Base-by-base conservation (phyloP, 2,113 vertebrate species). In the Columbina picui region DNA sequence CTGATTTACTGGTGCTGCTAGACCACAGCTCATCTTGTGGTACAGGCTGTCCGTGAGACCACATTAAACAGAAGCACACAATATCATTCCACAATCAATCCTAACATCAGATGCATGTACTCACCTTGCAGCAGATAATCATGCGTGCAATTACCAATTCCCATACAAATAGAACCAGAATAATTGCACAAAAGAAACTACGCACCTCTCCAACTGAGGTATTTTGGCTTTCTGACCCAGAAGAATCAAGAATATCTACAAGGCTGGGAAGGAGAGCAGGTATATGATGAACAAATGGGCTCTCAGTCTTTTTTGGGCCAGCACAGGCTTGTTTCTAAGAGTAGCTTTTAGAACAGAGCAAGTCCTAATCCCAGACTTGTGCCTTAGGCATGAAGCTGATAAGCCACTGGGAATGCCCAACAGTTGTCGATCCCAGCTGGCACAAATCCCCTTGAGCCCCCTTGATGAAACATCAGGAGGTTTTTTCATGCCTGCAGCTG, bases 371-470 rank as follows among this genome's bases (percentile, higher is more conserved):
- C 53, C 55, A 55, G 84, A 69, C n/a, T 85, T 57, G 29, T 64
- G 61, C 74, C 55, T 65, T 85, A 86, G 7, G 81, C 87, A 95
- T 8, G 13, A 97, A 50, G 75, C 30, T 55, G 53, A 27, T 96
- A 84, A 95, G 55, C 81, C 78, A 71, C 45, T 32, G 75, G 45
- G 78, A 94, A 96, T 79, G 67, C 53, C 84, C 93, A 96, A 90
- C 91, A 95, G 89, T 93, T 96, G 95, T 95, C 91, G 88, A 16
- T 4, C 32, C 27, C 78, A 93, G 64, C 77, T 93, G 63, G 77
- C 69, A 92, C 18, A 95, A 92, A 94, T 87, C 89, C 89, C 56
- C 47, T 49, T 77, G 2, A 90, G 71, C 50, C 80, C 32, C 81
- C 85, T 80, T 12, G 1, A 29, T 38, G 21, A 80, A 93, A 83